These are phyloP conservation scores for Phylloscopus collybita DNA, from an alignment of 2,797 vertebrate species.

Conservation along the genomic window DNA sequence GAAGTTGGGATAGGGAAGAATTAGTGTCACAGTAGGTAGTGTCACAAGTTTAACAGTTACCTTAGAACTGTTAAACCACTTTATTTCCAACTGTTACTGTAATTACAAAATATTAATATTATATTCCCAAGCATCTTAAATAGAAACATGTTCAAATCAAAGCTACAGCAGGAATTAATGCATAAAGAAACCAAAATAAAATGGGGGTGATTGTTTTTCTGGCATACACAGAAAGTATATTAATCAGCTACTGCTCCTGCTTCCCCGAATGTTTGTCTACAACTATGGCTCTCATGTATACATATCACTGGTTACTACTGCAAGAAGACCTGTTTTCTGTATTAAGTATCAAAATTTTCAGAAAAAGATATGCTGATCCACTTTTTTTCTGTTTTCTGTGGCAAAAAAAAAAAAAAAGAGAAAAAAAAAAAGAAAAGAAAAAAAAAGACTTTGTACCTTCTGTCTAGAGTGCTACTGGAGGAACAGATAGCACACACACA, in stretches of 20 bases:
- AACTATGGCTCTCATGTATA: not conserved
- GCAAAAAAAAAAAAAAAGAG: no score
- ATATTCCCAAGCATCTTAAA: not conserved
- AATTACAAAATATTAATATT: not conserved
- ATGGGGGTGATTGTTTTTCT: not conserved
- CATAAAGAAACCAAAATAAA: not conserved
- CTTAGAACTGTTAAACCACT: not conserved
- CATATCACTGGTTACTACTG: not conserved
- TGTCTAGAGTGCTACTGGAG: not conserved
- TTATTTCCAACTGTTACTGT: not conserved
- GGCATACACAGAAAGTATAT: not conserved
- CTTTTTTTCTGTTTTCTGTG: not conserved
- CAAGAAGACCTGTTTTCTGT: not conserved
- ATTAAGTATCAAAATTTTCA: not conserved
- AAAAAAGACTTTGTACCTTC: not conserved
- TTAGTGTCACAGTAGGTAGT: not conserved
- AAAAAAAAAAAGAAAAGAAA: not conserved
- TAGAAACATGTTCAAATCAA: not conserved
- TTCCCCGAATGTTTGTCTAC: not conserved
- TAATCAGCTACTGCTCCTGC: not conserved
- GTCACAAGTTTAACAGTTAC: no score
- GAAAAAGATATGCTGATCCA: not conserved
- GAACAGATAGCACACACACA: not conserved
- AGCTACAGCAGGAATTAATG: not conserved
- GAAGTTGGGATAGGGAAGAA: not conserved